Evolutionary conservation across 2,888 invertebrate genomes (phyloP), one percentile per base, ranked within the genome.

Genomic region (Tenthredo livida): DNA sequence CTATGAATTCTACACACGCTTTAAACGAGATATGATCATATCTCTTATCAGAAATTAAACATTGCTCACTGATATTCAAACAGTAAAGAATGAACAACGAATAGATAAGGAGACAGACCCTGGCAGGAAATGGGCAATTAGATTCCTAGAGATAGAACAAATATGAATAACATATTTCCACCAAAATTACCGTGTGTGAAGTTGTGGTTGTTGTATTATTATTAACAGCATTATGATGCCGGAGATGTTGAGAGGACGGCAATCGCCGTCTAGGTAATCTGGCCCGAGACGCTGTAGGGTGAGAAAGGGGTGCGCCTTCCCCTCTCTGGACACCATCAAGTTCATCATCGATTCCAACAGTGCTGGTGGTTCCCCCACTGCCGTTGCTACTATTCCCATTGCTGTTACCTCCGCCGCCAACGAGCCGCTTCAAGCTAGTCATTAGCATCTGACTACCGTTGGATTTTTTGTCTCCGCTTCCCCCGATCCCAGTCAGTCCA

Each of bases 221-320:
- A 80, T 88, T 85, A 84, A 86, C 88, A 33, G 82, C 85, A 47
- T 89, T 88, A 21, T 90, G 90, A 84, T 90, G 89, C 78, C 91
- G 90, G 75, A 91, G 87, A 87, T 91, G 92, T 85, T 93, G 92
- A 33, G 94, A 94, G 47, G 96, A 95, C 2, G 96, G 96, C n/a
- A 95, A 95, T 89, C 96, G 94, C 58, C 85, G 78, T 89, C 96
- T 94, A 54, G 96, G 96, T 86, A 96, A 96, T 93, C 95, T 96
- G 17, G 95, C 96, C 88, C 96, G 92, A 25, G 93, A 93, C 29
- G 94, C 94, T 67, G 94, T 95, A 47, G 94, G 92, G 88, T 95
- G 95, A 67, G 93, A 94, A 70, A 95, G 90, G 88, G 94, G 94
- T 73, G 93, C 93, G 50, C 93, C 93, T 85, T 93, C 93, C 43